Evolutionary conservation across 23 tunicate genomes (phyloP).

Genomic region (Halocynthia aurantium): DNA sequence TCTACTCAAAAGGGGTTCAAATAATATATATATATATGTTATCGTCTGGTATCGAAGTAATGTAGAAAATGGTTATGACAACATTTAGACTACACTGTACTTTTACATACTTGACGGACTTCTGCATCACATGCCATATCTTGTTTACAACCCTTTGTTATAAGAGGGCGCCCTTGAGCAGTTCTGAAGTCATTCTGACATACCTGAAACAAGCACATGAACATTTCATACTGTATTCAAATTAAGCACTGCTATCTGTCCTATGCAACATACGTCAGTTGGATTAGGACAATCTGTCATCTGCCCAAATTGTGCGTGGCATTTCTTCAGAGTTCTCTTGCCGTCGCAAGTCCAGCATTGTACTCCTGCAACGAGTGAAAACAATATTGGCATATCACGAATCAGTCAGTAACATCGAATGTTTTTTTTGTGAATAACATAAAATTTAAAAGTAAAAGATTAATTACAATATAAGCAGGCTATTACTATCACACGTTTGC

Average conservation of each 20-base stretch:
- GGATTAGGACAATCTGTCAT: conserved; percentile 27
- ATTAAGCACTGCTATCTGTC: neutral
- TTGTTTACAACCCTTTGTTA: conserved; percentile 27
- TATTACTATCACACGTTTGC: too few species aligned
- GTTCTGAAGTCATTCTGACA: conserved; percentile 28
- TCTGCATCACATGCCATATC: conserved; percentile 10
- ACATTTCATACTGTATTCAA: neutral
- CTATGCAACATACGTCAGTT: conserved; percentile 6
- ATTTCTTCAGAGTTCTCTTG: conserved; percentile 15
- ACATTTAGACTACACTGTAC: neutral
- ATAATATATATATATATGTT: too few species aligned
- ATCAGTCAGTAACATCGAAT: too few species aligned
- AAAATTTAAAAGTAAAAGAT: too few species aligned
- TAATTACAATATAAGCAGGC: too few species aligned
- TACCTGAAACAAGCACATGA: neutral
- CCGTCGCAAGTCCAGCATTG: conserved; percentile 25
- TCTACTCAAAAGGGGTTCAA: too few species aligned
- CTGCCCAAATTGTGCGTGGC: conserved; percentile 9
- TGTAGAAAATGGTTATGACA: neutral
- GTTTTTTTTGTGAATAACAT: too few species aligned
- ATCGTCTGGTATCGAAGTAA: too few species aligned
- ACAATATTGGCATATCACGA: too few species aligned
- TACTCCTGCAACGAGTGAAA: neutral
- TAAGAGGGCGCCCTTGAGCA: conserved; percentile 12
- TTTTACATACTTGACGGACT: conserved; percentile 7